Evolutionary conservation across 2,113 vertebrate genomes (phyloP).

Genomic region (Leptocoma aspasia): DNA sequence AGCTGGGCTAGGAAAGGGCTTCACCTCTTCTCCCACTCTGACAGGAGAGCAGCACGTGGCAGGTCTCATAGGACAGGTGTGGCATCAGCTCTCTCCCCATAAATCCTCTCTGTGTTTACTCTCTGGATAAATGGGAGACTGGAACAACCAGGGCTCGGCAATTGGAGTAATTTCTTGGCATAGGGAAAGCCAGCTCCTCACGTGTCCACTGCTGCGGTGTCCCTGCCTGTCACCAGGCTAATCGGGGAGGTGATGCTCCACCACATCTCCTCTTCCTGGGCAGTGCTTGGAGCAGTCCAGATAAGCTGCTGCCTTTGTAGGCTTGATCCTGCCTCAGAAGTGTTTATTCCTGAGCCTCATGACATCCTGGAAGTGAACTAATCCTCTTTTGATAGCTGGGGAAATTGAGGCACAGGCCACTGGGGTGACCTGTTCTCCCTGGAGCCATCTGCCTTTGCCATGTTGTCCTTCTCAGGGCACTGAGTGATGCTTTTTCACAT

Average conservation of each 20-base stretch:
- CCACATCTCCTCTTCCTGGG: background rate
- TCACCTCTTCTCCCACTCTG: background rate
- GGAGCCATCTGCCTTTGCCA: background rate
- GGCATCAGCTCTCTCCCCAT: background rate
- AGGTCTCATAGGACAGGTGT: background rate
- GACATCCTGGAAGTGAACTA: background rate
- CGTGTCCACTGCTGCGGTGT: rapidly evolving
- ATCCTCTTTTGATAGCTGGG: background rate
- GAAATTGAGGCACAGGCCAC: background rate
- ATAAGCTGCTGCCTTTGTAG: background rate
- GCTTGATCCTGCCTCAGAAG: background rate
- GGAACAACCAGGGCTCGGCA: background rate
- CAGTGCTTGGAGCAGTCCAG: background rate
- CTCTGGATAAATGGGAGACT: background rate
- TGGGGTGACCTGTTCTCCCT: background rate
- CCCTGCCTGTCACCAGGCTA: background rate
- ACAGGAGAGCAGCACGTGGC: background rate
- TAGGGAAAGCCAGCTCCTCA: background rate
- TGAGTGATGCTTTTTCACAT: background rate
- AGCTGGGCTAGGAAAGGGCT: background rate
- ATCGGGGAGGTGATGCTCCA: background rate
- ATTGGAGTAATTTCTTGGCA: background rate
- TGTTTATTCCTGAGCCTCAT: background rate
- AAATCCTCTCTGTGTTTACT: background rate
- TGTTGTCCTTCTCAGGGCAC: background rate